Evolutionary conservation across 2,888 invertebrate species (phyloP), one percentile per base, ranked within the genome.

Genomic region (Agapetus fuscipes): DNA sequence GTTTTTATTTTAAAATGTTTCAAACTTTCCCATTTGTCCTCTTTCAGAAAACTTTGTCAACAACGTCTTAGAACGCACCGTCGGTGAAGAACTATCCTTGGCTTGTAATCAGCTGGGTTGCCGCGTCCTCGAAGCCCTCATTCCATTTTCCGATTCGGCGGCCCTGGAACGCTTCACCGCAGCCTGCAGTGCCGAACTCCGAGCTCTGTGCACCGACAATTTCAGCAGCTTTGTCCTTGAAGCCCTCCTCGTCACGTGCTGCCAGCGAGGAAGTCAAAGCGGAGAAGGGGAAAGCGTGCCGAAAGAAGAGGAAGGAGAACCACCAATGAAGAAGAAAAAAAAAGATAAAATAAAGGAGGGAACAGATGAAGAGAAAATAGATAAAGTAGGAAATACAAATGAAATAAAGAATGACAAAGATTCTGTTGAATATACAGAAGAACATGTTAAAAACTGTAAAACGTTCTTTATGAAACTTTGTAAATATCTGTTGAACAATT

Each of bases 181-280:
- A 3, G 70, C 72, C 1, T 73, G 89, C 34, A 66, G 71, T 10
- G 69, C 76, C 1, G 78, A 79, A 31, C 59, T 89, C 17, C 69
- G 90, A 17, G 77, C 74, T 5, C 60, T 86, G 4, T 82, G 81
- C 48, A 76, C 77, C 0, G 86, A 90, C 54, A 73, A 75, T 45
- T 89, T 80, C 59, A 81, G 83, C 0, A 85, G 85, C 40, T 86
- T 87, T 54, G 82, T 90, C 2, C 54, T 89, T 1, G 80, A 90
- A 53, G 80, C 79, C 29, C 59, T 88, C 43, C 56, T 84, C 5
- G 54, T 58, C 54, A 66, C 75, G 9, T 66, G 74, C 4, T 72
- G 74, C 28, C 60, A 65, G 16, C 58, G 75, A 52, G 76, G 74
- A 0, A 69, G 67, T 1, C 59, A 57, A 37, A 53, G 60, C 28